Base-by-base conservation (phyloP, 2,113 vertebrate genomes). In the Kryptolebias marmoratus region DNA sequence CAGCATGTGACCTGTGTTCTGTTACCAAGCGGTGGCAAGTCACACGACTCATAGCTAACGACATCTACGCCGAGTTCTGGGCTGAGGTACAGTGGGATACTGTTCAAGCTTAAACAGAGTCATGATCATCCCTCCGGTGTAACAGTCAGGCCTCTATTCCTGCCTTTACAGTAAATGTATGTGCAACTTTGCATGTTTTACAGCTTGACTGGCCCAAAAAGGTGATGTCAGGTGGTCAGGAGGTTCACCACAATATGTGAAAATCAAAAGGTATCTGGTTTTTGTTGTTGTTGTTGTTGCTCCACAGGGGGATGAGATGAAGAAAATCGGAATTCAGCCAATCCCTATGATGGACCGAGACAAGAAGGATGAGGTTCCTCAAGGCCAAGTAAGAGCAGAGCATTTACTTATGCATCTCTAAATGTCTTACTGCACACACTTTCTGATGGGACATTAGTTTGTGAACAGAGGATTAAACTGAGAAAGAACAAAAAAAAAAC, bases 291-390 rank as follows among this genome's bases (percentile, higher is more conserved):
- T 22, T 22, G 22, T 49, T 50, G 14, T 52, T 71, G 50, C 42
- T 53, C 44, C 73, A 15, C 75, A 99, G 97, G 98, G 98, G 0
- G 97, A 99, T 80, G 97, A 99, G 85, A 97, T 99, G 97, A 99
- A 98, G 91, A 98, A 98, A 89, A 91, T 97, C n/a, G 98, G 98
- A 50, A 94, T 97, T 65, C 96, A 98, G 22, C 97, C 98, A 1
- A 98, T 98, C 48, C 94, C 97, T 0, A 99, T 99, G 98, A 98
- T 99, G 98, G 98, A 99, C 93, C 91, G 97, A 92, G 97, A 98
- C 85, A 99, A 98, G 84, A 94, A 94, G 78, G 93, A 96, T 42
- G 97, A 98, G 86, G 95, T 99, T 79, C 98, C 98, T 14, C 96
- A 98, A 90, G 97, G 97, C 70, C 98, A 99, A 94, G 98, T 99